Evolutionary conservation across 2,888 invertebrate species (phyloP).

Genomic region (Tipula lateralis): DNA sequence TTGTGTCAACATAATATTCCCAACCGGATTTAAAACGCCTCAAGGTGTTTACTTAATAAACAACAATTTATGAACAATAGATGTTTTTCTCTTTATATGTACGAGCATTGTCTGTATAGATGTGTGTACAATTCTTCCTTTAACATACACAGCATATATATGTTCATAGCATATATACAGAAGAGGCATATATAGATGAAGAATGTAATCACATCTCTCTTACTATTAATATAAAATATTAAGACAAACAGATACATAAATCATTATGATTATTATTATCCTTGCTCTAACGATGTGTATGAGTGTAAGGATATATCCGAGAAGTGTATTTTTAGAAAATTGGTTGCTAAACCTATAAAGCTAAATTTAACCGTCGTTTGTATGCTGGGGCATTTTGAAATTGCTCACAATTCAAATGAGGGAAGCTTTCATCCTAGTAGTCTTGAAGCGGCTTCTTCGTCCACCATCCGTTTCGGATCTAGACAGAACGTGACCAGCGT

Average conservation of each 20-base stretch:
- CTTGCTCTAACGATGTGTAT: too few relatives aligned
- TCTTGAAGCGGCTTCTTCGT: too few relatives aligned
- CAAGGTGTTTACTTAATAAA: slow-evolving; percentile 36
- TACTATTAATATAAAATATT: background rate
- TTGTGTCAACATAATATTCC: slow-evolving; percentile 38
- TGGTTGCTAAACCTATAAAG: too few relatives aligned
- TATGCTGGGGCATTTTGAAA: too few relatives aligned
- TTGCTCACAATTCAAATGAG: too few relatives aligned
- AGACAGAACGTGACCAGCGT: too few relatives aligned
- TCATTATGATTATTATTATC: background rate
- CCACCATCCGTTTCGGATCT: too few relatives aligned
- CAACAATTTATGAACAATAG: slow-evolving; percentile 28
- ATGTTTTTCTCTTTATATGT: background rate
- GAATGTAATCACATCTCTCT: background rate
- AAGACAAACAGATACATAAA: background rate
- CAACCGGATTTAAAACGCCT: slow-evolving; percentile 37
- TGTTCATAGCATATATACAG: background rate
- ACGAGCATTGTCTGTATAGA: background rate
- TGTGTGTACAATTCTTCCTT: background rate
- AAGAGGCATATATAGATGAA: background rate
- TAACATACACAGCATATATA: background rate
- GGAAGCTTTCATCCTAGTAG: too few relatives aligned
- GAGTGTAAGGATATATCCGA: too few relatives aligned
- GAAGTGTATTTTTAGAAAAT: too few relatives aligned
- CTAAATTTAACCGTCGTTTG: too few relatives aligned